These are phyloP conservation scores for Peromyscus attwateri DNA, from an alignment of 2,797 vertebrate species.

Conservation along the genomic window DNA sequence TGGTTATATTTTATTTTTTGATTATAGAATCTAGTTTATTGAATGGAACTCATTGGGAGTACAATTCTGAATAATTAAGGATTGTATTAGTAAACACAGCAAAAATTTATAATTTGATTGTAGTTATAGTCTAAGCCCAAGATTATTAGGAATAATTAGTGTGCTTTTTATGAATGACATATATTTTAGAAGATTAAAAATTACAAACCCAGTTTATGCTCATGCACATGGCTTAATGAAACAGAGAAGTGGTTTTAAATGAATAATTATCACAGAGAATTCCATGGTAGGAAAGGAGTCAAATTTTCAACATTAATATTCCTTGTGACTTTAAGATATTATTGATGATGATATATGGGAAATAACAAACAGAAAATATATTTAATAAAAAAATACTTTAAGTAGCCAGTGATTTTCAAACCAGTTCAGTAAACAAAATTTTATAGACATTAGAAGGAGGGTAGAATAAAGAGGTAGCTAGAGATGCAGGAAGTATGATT, in stretches of 20 bases:
- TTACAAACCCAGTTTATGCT: neutral
- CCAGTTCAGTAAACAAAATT: neutral
- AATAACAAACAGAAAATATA: neutral
- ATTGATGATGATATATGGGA: neutral
- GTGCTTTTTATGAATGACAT: conserved; percentile 21
- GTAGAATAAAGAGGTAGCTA: too few relatives aligned
- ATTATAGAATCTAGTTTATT: conserved; percentile 11
- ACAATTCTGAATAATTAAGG: neutral
- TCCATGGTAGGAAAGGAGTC: neutral
- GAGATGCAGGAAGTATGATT: neutral
- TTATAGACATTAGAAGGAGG: neutral
- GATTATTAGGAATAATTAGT: conserved; percentile 52
- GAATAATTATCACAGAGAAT: neutral
- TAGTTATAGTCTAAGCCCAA: conserved; percentile 37
- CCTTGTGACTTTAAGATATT: neutral
- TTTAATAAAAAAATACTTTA: neutral
- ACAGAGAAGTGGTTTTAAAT: neutral
- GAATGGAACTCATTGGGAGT: neutral
- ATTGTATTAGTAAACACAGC: neutral
- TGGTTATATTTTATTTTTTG: neutral
- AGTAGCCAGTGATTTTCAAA: neutral
- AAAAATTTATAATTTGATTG: conserved; percentile 38
- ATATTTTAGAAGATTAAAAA: conserved; percentile 32
- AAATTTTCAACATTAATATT: neutral
- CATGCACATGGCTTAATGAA: neutral